These are phyloP conservation scores for Rutilus rutilus DNA, from an alignment of 2,113 vertebrate genomes.

Conservation along the genomic window DNA sequence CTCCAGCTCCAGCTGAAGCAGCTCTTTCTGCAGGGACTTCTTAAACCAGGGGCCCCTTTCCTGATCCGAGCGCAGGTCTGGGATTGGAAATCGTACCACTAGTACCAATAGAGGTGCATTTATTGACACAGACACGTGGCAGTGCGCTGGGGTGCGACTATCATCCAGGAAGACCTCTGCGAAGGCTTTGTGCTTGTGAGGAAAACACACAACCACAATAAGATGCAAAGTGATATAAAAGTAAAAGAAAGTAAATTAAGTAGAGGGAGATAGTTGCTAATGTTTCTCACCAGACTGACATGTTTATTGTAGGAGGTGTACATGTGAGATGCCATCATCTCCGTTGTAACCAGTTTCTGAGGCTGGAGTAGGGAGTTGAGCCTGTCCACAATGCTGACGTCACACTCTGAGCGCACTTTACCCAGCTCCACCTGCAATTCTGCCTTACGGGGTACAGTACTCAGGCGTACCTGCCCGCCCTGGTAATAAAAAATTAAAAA, in stretches of 20 bases:
- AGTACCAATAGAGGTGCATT: constrained; percentile 84
- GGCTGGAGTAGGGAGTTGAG: constrained; percentile 95
- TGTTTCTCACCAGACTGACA: constrained; percentile 86
- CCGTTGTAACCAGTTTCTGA: constrained; percentile 89
- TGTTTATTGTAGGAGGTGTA: constrained; percentile 96
- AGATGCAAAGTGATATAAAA: neutral
- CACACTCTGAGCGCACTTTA: constrained; percentile 85
- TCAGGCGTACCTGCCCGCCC: constrained; percentile 91
- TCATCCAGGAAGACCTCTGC: constrained; percentile 97
- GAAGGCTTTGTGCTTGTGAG: constrained; percentile 92
- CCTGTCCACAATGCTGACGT: constrained; percentile 97
- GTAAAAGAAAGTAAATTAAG: neutral
- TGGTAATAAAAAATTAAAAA: constrained; percentile 50
- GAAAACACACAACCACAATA: neutral
- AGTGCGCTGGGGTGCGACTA: constrained; percentile 85
- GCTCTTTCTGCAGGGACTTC: constrained; percentile 94
- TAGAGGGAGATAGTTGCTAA: neutral
- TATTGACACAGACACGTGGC: constrained; percentile 83
- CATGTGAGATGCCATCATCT: constrained; percentile 97
- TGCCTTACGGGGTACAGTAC: constrained; percentile 89
- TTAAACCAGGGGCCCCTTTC: constrained; percentile 98
- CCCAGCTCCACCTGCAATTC: constrained; percentile 90
- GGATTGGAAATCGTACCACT: constrained; percentile 93
- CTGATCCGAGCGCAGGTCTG: constrained; percentile 94
- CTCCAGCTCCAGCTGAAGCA: constrained; percentile 85